A percentile compares a stretch with the other conserved stretches of the same genome.
Evolutionary conservation across 2,113 vertebrate genomes (phyloP).

Genomic region (Nothobranchius furzeri): DNA sequence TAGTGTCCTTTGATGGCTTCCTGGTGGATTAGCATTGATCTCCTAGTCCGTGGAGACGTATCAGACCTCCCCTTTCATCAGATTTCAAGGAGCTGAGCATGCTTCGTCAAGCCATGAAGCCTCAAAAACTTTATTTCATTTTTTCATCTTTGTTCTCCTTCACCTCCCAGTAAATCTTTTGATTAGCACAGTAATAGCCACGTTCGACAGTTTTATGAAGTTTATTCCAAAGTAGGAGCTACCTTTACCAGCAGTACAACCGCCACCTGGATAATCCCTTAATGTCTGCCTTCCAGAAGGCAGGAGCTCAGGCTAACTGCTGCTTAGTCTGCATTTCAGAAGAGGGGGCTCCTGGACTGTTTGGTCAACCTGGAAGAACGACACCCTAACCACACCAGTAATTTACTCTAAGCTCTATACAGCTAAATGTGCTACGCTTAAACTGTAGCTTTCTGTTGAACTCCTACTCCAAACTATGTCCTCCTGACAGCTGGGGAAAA

Average conservation of each 20-base stretch:
- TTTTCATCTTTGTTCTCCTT: not conserved
- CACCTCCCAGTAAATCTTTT: conserved; percentile 16
- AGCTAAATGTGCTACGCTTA: not conserved
- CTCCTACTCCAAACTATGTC: conserved; percentile 10
- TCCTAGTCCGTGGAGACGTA: conserved; percentile 3
- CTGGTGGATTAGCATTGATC: conserved; percentile 56
- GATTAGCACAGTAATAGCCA: not conserved
- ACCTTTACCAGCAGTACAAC: conserved; percentile 15
- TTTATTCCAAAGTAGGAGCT: conserved; percentile 22
- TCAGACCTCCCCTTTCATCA: conserved; percentile 35
- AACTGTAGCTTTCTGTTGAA: not conserved
- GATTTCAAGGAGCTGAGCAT: conserved; percentile 17
- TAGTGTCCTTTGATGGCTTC: conserved; percentile 52
- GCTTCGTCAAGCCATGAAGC: not conserved
- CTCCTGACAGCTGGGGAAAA: conserved; percentile 1
- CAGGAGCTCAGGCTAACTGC: conserved; percentile 32
- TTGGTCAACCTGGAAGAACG: conserved; percentile 6
- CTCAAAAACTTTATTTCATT: not conserved
- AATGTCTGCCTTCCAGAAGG: conserved; percentile 42
- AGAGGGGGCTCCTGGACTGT: conserved; percentile 16
- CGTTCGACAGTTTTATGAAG: not conserved
- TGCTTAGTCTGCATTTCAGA: conserved; percentile 23
- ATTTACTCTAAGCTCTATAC: conserved; percentile 3
- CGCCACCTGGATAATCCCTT: conserved; percentile 35
- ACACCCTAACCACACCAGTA: conserved; percentile 20